Conservation (phyloP, 2,888 invertebrate species). For the Oligia strigilis region DNA sequence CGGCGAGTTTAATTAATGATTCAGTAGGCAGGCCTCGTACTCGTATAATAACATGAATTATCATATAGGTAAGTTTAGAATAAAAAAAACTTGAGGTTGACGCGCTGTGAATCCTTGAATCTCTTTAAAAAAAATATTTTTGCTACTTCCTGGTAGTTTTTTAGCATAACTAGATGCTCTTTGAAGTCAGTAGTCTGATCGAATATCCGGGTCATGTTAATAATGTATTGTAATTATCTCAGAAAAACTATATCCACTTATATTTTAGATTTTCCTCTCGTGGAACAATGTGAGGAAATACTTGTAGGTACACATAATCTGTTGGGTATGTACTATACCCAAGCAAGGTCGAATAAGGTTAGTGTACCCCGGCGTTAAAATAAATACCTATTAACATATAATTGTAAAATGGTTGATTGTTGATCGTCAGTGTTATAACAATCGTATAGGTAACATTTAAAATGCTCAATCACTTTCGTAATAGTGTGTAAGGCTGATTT, state of each 20-base stretch:
- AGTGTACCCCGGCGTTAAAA: slow-evolving; percentile 24
- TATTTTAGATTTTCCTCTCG: slow-evolving; percentile 28
- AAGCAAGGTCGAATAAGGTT: slow-evolving; percentile 20
- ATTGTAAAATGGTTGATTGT: slow-evolving; percentile 21
- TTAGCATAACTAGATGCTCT: slow-evolving; percentile 69
- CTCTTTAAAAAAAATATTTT: slow-evolving; percentile 72
- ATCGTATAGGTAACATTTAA: slow-evolving; percentile 33
- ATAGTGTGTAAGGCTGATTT: slow-evolving; percentile 48
- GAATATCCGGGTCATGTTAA: slow-evolving; percentile 74
- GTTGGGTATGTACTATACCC: neutral
- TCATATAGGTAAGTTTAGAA: slow-evolving; percentile 35
- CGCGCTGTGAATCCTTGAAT: slow-evolving; percentile 76
- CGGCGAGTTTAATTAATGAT: slow-evolving; percentile 57
- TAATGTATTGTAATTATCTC: slow-evolving; percentile 46
- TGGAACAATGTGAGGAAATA: slow-evolving; percentile 47
- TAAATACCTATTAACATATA: slow-evolving; percentile 18
- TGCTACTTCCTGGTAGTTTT: slow-evolving; percentile 81
- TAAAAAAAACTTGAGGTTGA: slow-evolving; percentile 64
- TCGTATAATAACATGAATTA: slow-evolving; percentile 43
- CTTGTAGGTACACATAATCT: neutral
- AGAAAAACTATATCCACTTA: slow-evolving; percentile 38
- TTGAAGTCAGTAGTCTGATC: slow-evolving; percentile 68
- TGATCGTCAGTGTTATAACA: slow-evolving; percentile 24
- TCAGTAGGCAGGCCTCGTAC: slow-evolving; percentile 29
- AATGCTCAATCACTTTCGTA: slow-evolving; percentile 47